These are phyloP conservation scores for Eilema griseolum DNA, from an alignment of 2,888 invertebrate species.

Conservation along the genomic window DNA sequence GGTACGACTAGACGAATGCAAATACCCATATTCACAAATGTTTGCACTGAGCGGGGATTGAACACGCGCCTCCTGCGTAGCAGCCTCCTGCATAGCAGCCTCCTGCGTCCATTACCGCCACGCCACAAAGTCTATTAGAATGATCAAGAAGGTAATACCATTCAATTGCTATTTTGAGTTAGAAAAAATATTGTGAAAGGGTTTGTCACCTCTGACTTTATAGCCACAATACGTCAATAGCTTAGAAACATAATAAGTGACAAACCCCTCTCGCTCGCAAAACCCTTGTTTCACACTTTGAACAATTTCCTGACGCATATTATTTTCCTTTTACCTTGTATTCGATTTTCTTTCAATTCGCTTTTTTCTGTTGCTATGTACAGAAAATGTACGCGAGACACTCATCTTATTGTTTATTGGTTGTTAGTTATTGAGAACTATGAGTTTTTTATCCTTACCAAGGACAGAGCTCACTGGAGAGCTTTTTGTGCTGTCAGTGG, in stretches of 20 bases:
- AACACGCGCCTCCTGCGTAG: no score
- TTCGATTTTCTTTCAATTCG: neutral
- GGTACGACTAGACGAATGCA: no score
- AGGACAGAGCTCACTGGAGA: no score
- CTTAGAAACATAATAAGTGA: constrained; percentile 10
- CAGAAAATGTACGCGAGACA: neutral
- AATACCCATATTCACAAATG: no score
- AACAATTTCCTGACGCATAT: neutral
- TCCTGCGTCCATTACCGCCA: no score
- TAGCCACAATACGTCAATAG: constrained; percentile 6
- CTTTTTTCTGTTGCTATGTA: neutral
- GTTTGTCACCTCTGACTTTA: neutral
- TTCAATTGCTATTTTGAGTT: neutral
- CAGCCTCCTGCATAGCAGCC: no score
- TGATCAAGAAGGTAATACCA: neutral
- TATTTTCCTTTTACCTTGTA: constrained; percentile 3
- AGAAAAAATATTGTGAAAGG: neutral
- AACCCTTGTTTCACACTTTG: constrained; percentile 14
- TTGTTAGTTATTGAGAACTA: neutral
- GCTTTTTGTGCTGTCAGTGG: no score
- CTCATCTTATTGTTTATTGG: neutral
- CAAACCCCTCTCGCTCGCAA: neutral
- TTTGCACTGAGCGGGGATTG: no score
- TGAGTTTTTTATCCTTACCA: neutral
- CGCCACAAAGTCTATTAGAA: no score